These are phyloP conservation scores for Diphyllodes magnificus DNA, from an alignment of 2,113 vertebrate genomes.

Conservation along the genomic window DNA sequence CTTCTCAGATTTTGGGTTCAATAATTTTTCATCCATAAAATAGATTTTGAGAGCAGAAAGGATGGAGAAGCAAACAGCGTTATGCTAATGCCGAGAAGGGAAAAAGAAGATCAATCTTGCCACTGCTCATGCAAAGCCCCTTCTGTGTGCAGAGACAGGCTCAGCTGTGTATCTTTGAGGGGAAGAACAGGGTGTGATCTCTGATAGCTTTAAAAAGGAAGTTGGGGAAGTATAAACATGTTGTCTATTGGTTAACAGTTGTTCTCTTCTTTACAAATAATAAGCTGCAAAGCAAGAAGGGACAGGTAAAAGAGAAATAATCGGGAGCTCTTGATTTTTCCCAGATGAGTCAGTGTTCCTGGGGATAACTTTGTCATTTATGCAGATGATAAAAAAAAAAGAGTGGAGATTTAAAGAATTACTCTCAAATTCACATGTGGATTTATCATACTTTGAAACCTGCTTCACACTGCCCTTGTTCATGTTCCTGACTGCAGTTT, in stretches of 20 bases:
- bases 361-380: slow-evolving; percentile 17
- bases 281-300: slow-evolving; percentile 39
- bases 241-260: not conserved
- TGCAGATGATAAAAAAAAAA: not conserved
- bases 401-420: not conserved
- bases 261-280: not conserved
- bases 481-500: not conserved
- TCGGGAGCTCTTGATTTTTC: slow-evolving; percentile 43
- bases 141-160: not conserved
- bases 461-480: not conserved
- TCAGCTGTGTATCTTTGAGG: not conserved
- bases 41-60: not conserved
- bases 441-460: not conserved
- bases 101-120: not conserved
- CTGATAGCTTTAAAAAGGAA: not conserved
- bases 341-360: slow-evolving; percentile 66
- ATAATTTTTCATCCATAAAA: not conserved
- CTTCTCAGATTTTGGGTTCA: not conserved
- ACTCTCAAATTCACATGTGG: not conserved
- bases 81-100: not conserved
- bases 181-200: not conserved
- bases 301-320: slow-evolving; percentile 29
- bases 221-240: not conserved
- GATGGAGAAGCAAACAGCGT: not conserved
- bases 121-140: not conserved